Percentiles rank a stretch among this genome's conserved stretches.
Conservation (phyloP, 2,888 invertebrate species). For the Ormyrus pomaceus region DNA sequence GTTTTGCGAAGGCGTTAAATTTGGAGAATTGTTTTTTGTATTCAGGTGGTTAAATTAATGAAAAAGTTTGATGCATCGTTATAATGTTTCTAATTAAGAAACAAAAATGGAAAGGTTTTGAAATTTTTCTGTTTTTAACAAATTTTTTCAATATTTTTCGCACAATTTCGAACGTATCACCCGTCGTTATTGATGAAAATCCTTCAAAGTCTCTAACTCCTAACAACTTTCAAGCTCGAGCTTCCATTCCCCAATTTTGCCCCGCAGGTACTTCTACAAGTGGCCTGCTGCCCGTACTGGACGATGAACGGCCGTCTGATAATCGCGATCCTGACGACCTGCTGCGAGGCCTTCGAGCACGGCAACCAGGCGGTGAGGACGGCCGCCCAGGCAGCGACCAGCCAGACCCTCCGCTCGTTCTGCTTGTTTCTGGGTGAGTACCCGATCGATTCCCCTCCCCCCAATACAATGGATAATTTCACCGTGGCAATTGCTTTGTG, state of each 20-base stretch:
- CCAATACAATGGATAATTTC: neutral
- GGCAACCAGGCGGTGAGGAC: constrained; percentile 89
- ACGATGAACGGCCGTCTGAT: constrained; percentile 93
- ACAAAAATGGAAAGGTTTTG: no score
- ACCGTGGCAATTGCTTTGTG: neutral
- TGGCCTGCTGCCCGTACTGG: constrained; percentile 92
- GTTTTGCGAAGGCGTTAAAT: no score
- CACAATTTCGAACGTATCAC: no score
- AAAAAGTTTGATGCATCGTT: no score
- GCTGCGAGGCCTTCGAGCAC: constrained; percentile 88
- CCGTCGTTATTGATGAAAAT: no score
- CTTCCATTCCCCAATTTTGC: neutral
- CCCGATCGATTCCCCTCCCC: neutral
- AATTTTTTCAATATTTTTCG: no score
- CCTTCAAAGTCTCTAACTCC: no score
- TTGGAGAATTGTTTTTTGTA: no score
- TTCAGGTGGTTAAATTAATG: no score
- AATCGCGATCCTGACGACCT: constrained; percentile 90
- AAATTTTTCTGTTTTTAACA: no score
- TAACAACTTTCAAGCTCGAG: no score
- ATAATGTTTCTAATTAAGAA: no score
- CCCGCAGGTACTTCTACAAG: constrained; percentile 85
- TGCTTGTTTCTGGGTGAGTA: constrained; percentile 85
- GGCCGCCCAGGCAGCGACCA: constrained; percentile 92
- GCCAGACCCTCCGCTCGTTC: constrained; percentile 91